Evolutionary conservation across 30 jellyfish, hydroid and myxozoan species (phyloP).

Genomic region (Aurelia sp.): DNA sequence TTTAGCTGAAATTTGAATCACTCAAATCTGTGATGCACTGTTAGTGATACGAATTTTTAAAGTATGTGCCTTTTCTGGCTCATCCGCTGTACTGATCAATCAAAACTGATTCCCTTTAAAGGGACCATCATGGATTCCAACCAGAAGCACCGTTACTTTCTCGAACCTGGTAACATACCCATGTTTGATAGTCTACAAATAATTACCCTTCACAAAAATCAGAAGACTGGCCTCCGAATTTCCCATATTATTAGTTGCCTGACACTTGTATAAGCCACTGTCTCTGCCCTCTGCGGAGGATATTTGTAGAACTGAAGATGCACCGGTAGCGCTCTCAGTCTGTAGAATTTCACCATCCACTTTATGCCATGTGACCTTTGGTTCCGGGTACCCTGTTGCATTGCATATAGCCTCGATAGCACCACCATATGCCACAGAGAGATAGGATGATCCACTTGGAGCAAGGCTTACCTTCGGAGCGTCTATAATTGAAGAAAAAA

Average conservation of each 20-base stretch:
- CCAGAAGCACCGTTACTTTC: too few relatives aligned
- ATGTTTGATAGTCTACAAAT: too few relatives aligned
- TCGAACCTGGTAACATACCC: too few relatives aligned
- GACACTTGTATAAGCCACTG: constrained; percentile 12
- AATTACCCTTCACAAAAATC: too few relatives aligned
- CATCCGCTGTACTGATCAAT: too few relatives aligned
- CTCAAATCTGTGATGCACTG: too few relatives aligned
- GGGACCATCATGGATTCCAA: too few relatives aligned
- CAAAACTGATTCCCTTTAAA: too few relatives aligned
- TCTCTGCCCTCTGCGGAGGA: not conserved
- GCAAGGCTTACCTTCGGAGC: not conserved
- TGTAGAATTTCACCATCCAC: not conserved
- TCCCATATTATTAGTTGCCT: constrained; percentile 7
- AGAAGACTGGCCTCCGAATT: not conserved
- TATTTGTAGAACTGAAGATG: not conserved
- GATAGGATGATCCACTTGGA: not conserved
- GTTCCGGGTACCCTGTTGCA: constrained; percentile 33
- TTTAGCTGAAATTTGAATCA: too few relatives aligned
- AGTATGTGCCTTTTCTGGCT: too few relatives aligned
- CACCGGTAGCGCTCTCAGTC: not conserved
- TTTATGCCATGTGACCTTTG: constrained; percentile 14
- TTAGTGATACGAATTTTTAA: too few relatives aligned
- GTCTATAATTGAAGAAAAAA: too few relatives aligned
- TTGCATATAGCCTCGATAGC: constrained; percentile 14
- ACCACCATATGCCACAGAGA: constrained; percentile 19